These are phyloP conservation scores for Cnemophilus loriae DNA, from an alignment of 2,113 vertebrate genomes.

Conservation along the genomic window DNA sequence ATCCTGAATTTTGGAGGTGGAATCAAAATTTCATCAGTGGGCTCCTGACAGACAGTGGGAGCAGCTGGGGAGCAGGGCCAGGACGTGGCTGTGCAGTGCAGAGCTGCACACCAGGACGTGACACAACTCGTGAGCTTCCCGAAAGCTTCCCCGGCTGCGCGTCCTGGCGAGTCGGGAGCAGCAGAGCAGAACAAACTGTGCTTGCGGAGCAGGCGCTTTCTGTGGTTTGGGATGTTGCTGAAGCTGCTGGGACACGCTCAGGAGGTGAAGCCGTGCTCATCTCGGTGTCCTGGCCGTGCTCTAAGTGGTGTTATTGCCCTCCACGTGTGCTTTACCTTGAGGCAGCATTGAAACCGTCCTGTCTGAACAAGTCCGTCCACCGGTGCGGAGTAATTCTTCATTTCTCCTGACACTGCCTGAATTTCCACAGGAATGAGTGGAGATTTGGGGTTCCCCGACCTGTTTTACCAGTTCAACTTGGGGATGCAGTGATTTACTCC, in stretches of 20 bases:
- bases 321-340: fast-evolving
- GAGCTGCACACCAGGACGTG: fast-evolving
- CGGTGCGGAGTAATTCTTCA: not conserved
- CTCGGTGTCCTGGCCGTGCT: fast-evolving
- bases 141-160: fast-evolving
- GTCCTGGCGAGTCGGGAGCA: fast-evolving
- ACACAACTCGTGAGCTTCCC: not conserved
- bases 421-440: fast-evolving
- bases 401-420: not conserved
- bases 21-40: fast-evolving
- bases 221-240: fast-evolving
- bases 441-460: not conserved
- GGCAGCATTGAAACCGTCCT: fast-evolving
- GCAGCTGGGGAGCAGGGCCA: not conserved
- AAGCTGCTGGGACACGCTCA: not conserved
- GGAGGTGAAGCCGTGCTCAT: not conserved
- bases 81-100: not conserved
- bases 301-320: not conserved
- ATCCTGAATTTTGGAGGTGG: fast-evolving
- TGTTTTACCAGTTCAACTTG: not conserved
- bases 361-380: not conserved
- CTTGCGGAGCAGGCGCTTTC: not conserved
- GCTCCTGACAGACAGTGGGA: not conserved
- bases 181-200: not conserved
- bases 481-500: not conserved